Evolutionary conservation across 92 coral and sea anemone species (phyloP), one percentile per base, ranked within the genome.

Genomic region (Heliopora coerulea): DNA sequence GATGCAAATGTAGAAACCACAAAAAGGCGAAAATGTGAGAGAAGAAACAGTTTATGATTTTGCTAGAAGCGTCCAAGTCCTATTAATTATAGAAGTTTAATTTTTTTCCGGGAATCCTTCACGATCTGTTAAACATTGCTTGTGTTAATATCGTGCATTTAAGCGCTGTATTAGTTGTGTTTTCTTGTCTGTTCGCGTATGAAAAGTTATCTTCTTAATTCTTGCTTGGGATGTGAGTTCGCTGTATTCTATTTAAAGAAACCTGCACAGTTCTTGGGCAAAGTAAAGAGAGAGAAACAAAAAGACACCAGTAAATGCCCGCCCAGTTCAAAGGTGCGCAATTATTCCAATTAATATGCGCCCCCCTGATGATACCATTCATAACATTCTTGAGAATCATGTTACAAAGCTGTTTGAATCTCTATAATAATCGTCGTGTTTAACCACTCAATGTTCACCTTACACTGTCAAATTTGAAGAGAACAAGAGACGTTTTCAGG

Each of bases 331-430:
- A 56, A 56, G 61, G 61, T 56, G 61, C 9, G 17, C 23, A 23
- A 56, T 56, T 56, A 56, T 56, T 56, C 61, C 17, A 56, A 56
- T 56, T 56, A 28, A 56, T 56, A 23, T 56, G 23, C 30, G 61
- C 61, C 61, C 61, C n/a, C 61, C 61, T 56, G 61, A 17, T 23
- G 30, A 3, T 13, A 3, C 30, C 61, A 14, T 56, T 56, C 61
- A 56, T 56, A 8, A 56, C 30, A 56, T 56, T 56, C 61, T 56
- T 56, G 33, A 23, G 61, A 7, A 17, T 56, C 31, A 56, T 56
- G 33, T 56, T 56, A 56, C 61, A 17, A 3, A 23, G 33, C 61
- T 56, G 28, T 56, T 28, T 23, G 23, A 56, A 56, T n/a, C 18
- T 23, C 33, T 3, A 13, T 15, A 46, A n/a, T 46, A 8, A n/a